phyloP scores from a whole-genome alignment of 2,113 vertebrate genomes.

The Trogon surrucura region DNA sequence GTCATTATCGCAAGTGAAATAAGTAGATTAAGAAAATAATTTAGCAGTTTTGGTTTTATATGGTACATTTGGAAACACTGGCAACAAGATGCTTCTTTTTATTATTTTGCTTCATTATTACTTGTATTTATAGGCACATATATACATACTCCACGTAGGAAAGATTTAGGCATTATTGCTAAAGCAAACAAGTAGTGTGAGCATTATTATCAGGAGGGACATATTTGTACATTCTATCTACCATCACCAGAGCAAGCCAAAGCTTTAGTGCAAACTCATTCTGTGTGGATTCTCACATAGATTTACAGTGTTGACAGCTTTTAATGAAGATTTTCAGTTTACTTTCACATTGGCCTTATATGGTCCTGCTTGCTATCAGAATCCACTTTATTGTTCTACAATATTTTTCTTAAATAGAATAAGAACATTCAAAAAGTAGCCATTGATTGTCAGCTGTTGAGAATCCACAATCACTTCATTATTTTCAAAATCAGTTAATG shows the following conservation, averaged over 20 bases:
- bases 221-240: not conserved
- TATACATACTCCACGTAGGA: not conserved
- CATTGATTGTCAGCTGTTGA: not conserved
- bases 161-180: not conserved
- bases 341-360: not conserved
- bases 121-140: not conserved
- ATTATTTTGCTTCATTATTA: not conserved
- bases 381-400: not conserved
- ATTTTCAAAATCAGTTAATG: not conserved
- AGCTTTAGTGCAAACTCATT: not conserved
- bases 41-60: not conserved
- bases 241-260: not conserved
- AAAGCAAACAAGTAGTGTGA: not conserved
- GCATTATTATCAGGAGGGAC: not conserved
- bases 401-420: not conserved
- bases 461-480: not conserved
- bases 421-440: not conserved
- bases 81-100: not conserved
- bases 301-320: not conserved
- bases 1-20: not conserved
- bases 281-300: not conserved
- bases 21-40: not conserved
- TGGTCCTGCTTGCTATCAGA: rapidly evolving
- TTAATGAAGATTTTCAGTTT: not conserved
- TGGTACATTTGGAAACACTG: not conserved